Evolutionary conservation across 2,797 vertebrate species (phyloP).

Genomic region (Parambassis ranga): DNA sequence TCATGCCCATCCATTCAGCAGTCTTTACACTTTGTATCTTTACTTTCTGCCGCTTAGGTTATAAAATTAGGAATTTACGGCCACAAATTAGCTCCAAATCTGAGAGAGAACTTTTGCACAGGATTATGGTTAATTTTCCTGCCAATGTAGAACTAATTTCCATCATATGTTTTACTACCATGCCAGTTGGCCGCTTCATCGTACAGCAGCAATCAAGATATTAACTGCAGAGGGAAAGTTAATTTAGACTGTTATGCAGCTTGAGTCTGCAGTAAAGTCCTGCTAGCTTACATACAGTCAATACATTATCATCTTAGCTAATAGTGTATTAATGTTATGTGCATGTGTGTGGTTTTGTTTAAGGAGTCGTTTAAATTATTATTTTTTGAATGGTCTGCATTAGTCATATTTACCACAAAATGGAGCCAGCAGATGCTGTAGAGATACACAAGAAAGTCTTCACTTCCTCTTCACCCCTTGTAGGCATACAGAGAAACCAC

Average conservation of each 20-base stretch:
- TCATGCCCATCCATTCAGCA: background rate
- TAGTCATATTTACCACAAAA: background rate
- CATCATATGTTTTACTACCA: background rate
- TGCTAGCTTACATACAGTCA: background rate
- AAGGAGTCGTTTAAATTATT: background rate
- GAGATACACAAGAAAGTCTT: background rate
- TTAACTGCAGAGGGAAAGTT: background rate
- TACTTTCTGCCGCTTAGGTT: background rate
- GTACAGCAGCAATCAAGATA: background rate
- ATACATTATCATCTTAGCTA: background rate
- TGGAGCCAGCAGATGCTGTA: background rate
- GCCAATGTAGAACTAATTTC: background rate
- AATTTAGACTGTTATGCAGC: background rate
- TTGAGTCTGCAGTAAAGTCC: background rate
- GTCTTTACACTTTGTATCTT: background rate
- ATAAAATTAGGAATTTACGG: background rate
- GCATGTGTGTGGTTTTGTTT: background rate
- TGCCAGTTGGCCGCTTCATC: background rate
- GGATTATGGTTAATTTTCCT: background rate
- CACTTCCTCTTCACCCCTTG: constrained; percentile 30
- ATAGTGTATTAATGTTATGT: background rate
- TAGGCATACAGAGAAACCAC: constrained; percentile 29
- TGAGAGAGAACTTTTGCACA: background rate
- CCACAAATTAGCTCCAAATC: background rate
- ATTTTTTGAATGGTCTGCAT: background rate